Conservation (phyloP, 2,888 invertebrate species). For the Amorpha juglandis region DNA sequence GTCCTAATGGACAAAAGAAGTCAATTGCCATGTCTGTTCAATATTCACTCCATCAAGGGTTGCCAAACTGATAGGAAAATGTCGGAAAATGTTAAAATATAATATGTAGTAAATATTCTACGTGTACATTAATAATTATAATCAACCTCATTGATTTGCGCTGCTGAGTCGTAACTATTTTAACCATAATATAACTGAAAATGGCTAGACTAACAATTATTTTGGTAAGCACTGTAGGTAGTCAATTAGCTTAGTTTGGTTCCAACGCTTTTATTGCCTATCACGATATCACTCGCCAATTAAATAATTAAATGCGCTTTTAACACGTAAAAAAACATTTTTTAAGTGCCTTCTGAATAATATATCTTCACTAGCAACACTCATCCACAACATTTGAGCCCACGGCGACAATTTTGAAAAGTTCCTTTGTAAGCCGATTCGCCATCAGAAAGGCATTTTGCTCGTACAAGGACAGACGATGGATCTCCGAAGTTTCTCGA, state of each 20-base stretch:
- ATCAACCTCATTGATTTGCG: not conserved
- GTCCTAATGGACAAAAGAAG: conserved; percentile 14
- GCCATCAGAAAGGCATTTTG: conserved; percentile 50
- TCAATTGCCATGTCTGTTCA: not conserved
- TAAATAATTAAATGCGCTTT: no score
- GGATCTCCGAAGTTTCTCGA: conserved; percentile 57
- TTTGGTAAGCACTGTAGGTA: no score
- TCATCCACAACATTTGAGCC: conserved; percentile 39
- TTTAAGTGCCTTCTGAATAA: not conserved
- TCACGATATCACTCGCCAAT: no score
- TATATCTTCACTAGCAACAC: not conserved
- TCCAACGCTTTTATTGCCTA: not conserved
- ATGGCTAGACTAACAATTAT: no score
- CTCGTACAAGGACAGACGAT: conserved; percentile 51
- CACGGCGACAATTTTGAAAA: conserved; percentile 51
- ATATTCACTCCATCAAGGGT: not conserved
- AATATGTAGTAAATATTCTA: not conserved
- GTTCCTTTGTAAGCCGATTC: conserved; percentile 44
- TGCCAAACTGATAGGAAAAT: conserved; percentile 4
- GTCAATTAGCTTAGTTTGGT: no score
- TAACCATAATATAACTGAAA: no score
- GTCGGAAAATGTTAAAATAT: not conserved
- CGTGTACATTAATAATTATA: not conserved
- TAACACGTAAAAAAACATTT: not conserved
- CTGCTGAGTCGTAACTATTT: not conserved